A percentile compares a stretch with the other conserved stretches of the same genome.
Evolutionary conservation across 1,140 invertebrate species (phyloP).

Genomic region (Macrosteles quadrilineatus): DNA sequence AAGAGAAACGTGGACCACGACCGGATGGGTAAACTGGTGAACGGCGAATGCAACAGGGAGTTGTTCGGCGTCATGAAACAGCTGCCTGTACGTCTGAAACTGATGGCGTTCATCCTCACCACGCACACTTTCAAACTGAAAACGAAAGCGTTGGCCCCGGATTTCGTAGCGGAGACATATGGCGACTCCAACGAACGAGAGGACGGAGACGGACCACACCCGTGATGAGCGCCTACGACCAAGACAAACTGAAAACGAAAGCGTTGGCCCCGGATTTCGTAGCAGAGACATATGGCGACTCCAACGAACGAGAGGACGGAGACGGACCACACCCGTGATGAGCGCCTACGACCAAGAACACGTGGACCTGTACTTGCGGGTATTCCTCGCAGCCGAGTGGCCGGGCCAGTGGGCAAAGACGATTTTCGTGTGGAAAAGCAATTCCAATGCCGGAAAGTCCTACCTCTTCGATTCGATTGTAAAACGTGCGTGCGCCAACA

Average conservation of each 20-base stretch:
- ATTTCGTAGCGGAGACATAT: neutral
- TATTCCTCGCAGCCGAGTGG: constrained; percentile 12
- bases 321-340: too few relatives aligned
- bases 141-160: neutral
- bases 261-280: too few relatives aligned
- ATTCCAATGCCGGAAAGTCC: neutral
- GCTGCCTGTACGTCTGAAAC: neutral
- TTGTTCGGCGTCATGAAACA: neutral
- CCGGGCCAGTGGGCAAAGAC: neutral
- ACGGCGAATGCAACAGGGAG: too few relatives aligned
- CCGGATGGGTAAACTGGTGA: neutral
- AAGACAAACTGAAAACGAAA: too few relatives aligned
- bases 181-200: too few relatives aligned
- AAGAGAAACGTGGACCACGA: neutral
- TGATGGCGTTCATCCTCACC: neutral
- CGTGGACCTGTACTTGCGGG: neutral
- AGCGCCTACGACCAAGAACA: neutral
- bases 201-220: too few relatives aligned
- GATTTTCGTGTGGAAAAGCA: neutral
- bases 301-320: too few relatives aligned
- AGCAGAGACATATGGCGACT: too few relatives aligned
- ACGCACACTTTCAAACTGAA: neutral
- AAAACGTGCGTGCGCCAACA: neutral
- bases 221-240: too few relatives aligned
- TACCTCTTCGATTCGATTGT: neutral